Evolutionary conservation across 2,797 vertebrate species (phyloP).

Genomic region (Danio jaintianensis): DNA sequence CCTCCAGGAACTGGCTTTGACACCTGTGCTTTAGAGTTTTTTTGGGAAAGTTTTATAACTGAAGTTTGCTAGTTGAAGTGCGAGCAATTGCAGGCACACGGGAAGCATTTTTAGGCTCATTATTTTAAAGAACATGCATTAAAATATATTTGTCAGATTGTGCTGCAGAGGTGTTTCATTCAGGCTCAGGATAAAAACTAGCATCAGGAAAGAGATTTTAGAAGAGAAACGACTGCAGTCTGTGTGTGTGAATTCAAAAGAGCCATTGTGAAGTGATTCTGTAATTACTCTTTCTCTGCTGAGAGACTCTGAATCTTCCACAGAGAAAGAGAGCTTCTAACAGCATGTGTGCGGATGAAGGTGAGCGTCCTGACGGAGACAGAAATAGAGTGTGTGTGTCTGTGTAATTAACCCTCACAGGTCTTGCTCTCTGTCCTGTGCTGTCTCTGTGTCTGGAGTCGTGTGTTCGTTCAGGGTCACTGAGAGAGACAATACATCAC

Average conservation of each 20-base stretch:
- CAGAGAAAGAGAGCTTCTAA: background rate
- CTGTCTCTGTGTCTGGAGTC: background rate
- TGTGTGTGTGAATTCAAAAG: background rate
- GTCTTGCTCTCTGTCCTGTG: background rate
- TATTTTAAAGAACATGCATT: background rate
- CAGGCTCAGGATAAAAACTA: background rate
- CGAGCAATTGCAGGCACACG: too few relatives aligned
- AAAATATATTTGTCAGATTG: background rate
- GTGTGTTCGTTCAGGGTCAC: background rate
- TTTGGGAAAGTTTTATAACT: background rate
- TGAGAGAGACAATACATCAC: background rate
- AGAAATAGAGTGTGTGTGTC: background rate
- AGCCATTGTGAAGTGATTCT: background rate
- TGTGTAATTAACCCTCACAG: conserved; percentile 1
- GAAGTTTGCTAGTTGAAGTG: too few relatives aligned
- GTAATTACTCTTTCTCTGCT: background rate
- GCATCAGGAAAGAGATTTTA: background rate
- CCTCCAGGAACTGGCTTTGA: too few relatives aligned
- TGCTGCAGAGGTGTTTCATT: background rate
- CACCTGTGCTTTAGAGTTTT: too few relatives aligned
- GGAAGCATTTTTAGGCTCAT: too few relatives aligned
- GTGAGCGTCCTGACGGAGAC: conserved; percentile 14
- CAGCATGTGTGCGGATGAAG: conserved; percentile 9
- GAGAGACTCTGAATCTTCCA: background rate
- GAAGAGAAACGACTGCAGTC: background rate